Evolutionary conservation across 2,888 invertebrate genomes (phyloP).

Genomic region (Campopleginae sp.): DNA sequence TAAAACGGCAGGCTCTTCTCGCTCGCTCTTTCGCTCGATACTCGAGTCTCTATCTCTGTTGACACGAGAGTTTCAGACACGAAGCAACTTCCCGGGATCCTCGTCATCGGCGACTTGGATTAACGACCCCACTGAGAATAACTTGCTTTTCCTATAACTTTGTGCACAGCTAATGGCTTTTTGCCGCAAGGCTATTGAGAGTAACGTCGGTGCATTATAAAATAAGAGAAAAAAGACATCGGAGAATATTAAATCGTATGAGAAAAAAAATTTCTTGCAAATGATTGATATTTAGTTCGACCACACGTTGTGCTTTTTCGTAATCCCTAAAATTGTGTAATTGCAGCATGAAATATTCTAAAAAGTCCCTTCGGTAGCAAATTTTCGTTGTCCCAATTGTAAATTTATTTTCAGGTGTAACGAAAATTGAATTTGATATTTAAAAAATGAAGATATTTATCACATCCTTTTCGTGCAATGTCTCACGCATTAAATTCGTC

Average conservation of each 20-base stretch:
- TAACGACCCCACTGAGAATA: slow-evolving; percentile 75
- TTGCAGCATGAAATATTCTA: no score
- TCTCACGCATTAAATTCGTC: background rate
- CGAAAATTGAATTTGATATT: background rate
- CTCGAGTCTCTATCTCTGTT: slow-evolving; percentile 25
- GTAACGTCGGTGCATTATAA: background rate
- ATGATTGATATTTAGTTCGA: no score
- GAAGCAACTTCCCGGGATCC: slow-evolving; percentile 58
- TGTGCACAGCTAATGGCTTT: background rate
- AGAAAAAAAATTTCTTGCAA: no score
- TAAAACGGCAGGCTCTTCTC: slow-evolving; percentile 65
- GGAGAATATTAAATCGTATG: background rate
- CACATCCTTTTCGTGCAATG: background rate
- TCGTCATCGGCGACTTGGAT: slow-evolving; percentile 75
- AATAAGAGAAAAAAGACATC: background rate
- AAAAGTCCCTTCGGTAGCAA: no score
- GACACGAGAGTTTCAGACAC: slow-evolving; percentile 41
- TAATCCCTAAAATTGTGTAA: no score
- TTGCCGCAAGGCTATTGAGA: background rate
- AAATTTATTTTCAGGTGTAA: no score
- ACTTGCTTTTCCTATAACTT: slow-evolving; percentile 69
- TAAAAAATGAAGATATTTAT: background rate
- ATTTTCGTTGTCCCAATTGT: no score
- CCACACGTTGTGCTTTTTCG: no score
- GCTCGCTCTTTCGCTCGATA: slow-evolving; percentile 26